A percentile compares a stretch with the other conserved stretches of the same genome.
phyloP scores from a whole-genome alignment of 2,888 invertebrate genomes.

The Myopa testacea region DNA sequence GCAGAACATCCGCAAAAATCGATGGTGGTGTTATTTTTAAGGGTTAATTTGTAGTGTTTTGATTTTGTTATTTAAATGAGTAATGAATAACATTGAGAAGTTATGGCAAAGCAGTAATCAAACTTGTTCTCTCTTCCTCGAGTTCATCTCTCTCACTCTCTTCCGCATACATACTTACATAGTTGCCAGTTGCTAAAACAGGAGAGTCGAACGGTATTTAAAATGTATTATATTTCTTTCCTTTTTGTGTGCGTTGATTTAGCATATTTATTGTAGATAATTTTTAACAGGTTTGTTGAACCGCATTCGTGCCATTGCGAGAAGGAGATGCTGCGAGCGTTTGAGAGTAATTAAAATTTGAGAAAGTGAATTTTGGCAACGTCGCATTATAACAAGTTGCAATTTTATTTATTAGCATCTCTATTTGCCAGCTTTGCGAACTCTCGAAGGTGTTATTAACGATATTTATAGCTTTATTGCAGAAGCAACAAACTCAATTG shows the following conservation, averaged over 20 bases:
- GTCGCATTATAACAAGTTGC: slow-evolving; percentile 17
- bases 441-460: background rate
- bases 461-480: too few species aligned
- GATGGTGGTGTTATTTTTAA: slow-evolving; percentile 46
- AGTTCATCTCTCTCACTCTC: slow-evolving; percentile 18
- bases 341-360: slow-evolving; percentile 35
- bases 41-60: slow-evolving; percentile 49
- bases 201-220: slow-evolving; percentile 4
- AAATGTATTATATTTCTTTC: slow-evolving; percentile 21
- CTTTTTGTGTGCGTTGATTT: slow-evolving; percentile 21
- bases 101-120: slow-evolving; percentile 17
- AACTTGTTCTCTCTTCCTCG: slow-evolving; percentile 32
- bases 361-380: slow-evolving; percentile 40
- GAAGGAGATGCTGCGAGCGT: background rate
- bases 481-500: too few species aligned
- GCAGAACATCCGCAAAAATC: slow-evolving; percentile 20
- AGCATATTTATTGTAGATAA: slow-evolving; percentile 40
- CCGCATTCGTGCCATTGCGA: slow-evolving; percentile 20
- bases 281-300: slow-evolving; percentile 42
- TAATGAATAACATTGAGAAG: slow-evolving; percentile 35
- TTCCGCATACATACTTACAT: background rate
- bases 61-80: slow-evolving; percentile 38
- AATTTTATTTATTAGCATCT: background rate
- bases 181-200: background rate
- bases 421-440: background rate